Evolutionary conservation across 2,797 vertebrate genomes (phyloP), one percentile per base, ranked within the genome.

Genomic region (Gymnocypris eckloni): DNA sequence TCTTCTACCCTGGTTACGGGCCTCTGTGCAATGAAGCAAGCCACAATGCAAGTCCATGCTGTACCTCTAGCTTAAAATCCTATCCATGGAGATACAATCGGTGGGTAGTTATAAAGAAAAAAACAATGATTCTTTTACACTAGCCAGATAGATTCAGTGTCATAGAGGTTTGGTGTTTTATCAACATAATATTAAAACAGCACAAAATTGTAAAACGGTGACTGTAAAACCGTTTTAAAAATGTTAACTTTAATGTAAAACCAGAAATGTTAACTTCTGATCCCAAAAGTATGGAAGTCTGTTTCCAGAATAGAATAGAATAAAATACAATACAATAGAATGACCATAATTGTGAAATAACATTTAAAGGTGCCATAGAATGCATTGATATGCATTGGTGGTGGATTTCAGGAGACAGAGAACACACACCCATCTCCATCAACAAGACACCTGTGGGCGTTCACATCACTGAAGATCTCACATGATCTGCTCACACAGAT

Each of bases 61-160:
- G 93, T 96, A 96, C 95, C 96, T 96, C 92, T 80, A 96, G 95
- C 80, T 94, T 95, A 96, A 91, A 96, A 94, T 96, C 95, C 95
- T 96, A 95, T 92, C 92, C 91, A 90, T 90, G 85, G 79, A 89
- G 91, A 91, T 89, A 90, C 93, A 91, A 92, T 86, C 89, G 64
- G 41, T 81, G 71, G 81, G 67, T 67, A 28, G 76, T 91, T 92
- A 86, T 93, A 91, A 81, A 91, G 86, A 88, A 90, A 90, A 90
- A 86, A 93, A 37, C 64, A 93, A 92, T 86, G 87, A 72, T 83
- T 84, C 59, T n/a, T 39, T 86, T 86, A 81, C 54, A 71, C 66
- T 37, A 59, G 64, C 33, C 39, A 82, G 69, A 86, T 48, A 56
- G 4, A 86, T 72, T 87, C 61, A 87, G 64, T 13, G 28, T 72